These are phyloP conservation scores for Pseudomugil gertrudae DNA, from an alignment of 2,797 vertebrate genomes.

Conservation along the genomic window DNA sequence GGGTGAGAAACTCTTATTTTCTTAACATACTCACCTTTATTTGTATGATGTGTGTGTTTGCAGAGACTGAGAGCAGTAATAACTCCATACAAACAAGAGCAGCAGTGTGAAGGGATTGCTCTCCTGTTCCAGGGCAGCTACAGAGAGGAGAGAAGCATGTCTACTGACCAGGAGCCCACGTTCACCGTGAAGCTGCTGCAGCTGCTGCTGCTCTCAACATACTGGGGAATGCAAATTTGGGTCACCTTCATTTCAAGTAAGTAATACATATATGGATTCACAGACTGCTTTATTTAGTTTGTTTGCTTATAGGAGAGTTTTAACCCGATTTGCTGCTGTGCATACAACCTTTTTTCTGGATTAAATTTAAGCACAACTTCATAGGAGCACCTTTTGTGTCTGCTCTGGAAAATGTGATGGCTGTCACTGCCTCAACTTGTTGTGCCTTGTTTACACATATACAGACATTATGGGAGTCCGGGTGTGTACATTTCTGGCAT, in stretches of 20 bases:
- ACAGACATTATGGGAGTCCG: neutral
- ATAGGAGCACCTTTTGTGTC: neutral
- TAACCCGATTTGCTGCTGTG: too few species aligned
- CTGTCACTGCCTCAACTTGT: neutral
- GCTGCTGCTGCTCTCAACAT: conserved; percentile 85
- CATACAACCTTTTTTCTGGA: neutral
- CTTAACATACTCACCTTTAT: neutral
- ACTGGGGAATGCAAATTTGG: conserved; percentile 91
- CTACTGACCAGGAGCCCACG: conserved; percentile 77
- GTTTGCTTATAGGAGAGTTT: too few species aligned
- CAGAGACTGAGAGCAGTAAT: conserved; percentile 23
- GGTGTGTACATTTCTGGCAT: neutral
- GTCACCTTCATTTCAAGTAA: conserved; percentile 85
- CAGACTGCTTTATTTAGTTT: too few species aligned
- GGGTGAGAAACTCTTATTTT: neutral
- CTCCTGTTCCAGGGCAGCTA: neutral
- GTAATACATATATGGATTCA: conserved; percentile 38
- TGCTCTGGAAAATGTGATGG: neutral
- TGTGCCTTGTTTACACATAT: neutral
- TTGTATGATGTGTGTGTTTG: neutral
- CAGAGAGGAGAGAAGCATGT: conserved; percentile 64
- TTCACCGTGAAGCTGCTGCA: conserved; percentile 82
- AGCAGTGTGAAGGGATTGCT: neutral
- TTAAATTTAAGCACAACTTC: neutral
- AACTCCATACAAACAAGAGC: neutral